Conservation (phyloP, 2,888 invertebrate genomes). For the Drymonia ruficornis region DNA sequence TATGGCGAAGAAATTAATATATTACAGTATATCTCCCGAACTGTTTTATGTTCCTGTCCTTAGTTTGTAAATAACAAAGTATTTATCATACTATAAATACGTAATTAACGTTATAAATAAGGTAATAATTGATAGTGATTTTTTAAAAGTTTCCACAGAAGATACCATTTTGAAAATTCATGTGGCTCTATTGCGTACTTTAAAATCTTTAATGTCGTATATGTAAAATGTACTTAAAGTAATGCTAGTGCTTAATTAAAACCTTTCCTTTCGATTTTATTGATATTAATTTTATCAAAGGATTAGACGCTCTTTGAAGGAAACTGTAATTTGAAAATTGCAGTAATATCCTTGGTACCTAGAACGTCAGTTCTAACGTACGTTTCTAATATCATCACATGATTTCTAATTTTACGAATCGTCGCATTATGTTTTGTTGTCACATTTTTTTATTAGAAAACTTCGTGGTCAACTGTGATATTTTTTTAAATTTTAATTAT, state of each 20-base stretch:
- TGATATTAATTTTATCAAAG: constrained; percentile 9
- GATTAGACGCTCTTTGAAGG: background rate
- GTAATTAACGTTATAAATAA: constrained; percentile 43
- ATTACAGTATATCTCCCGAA: constrained; percentile 77
- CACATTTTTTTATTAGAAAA: constrained; percentile 66
- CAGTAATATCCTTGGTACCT: background rate
- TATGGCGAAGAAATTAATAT: constrained; percentile 79
- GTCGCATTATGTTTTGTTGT: constrained; percentile 60
- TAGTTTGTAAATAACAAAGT: constrained; percentile 80
- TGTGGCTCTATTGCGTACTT: constrained; percentile 71
- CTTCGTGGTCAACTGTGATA: constrained; percentile 84
- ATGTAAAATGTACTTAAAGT: constrained; percentile 81
- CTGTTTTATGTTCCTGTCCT: constrained; percentile 83
- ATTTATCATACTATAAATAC: constrained; percentile 62
- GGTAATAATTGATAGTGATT: constrained; percentile 57
- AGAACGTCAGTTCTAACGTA: constrained; percentile 22
- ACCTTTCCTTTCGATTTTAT: constrained; percentile 41
- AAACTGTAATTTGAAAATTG: background rate
- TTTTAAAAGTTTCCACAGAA: constrained; percentile 63
- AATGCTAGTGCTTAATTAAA: constrained; percentile 60
- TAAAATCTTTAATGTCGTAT: constrained; percentile 74
- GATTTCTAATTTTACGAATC: constrained; percentile 43
- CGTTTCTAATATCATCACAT: constrained; percentile 21
- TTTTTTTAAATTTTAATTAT: constrained; percentile 82
- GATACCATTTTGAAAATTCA: constrained; percentile 65